phyloP scores from a whole-genome alignment of 2,888 invertebrate species.

The Leucophenga maculata region DNA sequence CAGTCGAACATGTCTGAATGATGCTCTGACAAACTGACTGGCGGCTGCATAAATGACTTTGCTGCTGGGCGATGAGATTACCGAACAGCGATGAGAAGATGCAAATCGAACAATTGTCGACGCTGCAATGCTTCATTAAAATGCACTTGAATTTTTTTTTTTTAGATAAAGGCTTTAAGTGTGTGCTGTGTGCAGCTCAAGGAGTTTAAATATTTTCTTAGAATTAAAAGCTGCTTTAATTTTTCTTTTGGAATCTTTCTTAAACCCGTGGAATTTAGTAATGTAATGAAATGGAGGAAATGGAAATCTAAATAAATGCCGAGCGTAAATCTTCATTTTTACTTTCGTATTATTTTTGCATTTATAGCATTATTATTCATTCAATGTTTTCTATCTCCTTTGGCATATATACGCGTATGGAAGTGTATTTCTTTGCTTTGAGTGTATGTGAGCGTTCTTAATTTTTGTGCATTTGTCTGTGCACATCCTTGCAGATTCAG shows the following conservation, averaged over 20 bases:
- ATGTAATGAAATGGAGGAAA: too few relatives aligned
- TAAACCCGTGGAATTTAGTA: too few relatives aligned
- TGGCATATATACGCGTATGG: conserved; percentile 21
- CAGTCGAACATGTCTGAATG: conserved; percentile 54
- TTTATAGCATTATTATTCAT: conserved; percentile 45
- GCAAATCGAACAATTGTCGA: conserved; percentile 11
- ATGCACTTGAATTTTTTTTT: not conserved
- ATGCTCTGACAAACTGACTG: conserved; percentile 8
- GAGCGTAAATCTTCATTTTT: too few relatives aligned
- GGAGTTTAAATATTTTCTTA: conserved; percentile 7
- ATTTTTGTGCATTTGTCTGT: conserved; percentile 6
- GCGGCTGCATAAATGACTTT: not conserved
- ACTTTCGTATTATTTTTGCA: conserved; percentile 44
- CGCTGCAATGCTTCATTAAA: conserved; percentile 19
- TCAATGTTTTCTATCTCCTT: conserved; percentile 32
- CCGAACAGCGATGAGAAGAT: too few relatives aligned
- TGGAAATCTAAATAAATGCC: too few relatives aligned
- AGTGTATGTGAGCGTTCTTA: not conserved
- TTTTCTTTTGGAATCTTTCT: not conserved
- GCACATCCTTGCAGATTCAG: conserved; percentile 7
- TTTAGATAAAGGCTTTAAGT: too few relatives aligned
- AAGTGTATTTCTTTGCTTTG: conserved; percentile 26
- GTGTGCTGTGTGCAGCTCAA: too few relatives aligned
- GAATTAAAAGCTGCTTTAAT: not conserved
- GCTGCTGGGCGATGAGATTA: not conserved